Conservation (phyloP, 2,888 invertebrate genomes). For the Taenaris catops region DNA sequence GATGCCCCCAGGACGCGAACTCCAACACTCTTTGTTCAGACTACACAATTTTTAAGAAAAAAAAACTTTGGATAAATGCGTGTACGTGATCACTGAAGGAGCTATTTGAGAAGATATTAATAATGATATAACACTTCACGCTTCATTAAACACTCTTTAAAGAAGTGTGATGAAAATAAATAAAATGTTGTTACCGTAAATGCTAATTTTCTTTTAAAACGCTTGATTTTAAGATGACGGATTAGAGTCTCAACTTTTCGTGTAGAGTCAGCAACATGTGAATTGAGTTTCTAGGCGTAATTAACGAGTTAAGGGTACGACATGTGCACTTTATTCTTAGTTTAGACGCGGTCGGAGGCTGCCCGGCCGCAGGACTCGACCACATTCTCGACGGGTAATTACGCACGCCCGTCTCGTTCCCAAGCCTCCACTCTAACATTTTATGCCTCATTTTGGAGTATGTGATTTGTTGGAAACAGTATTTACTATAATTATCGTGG, state of each 20-base stretch:
- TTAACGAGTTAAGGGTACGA: slow-evolving; percentile 63
- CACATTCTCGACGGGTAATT: slow-evolving; percentile 74
- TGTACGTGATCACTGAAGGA: slow-evolving; percentile 23
- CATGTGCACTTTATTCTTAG: slow-evolving; percentile 65
- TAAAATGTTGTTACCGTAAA: no score
- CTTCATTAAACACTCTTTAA: slow-evolving; percentile 10
- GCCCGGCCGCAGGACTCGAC: slow-evolving; percentile 59
- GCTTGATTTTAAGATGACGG: no score
- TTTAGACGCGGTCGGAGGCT: slow-evolving; percentile 55
- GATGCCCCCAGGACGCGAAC: slow-evolving; percentile 59
- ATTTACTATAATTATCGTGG: slow-evolving; percentile 69
- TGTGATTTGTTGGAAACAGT: slow-evolving; percentile 70
- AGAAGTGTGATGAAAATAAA: no score
- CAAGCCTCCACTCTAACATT: slow-evolving; percentile 66
- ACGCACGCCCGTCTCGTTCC: slow-evolving; percentile 67
- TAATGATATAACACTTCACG: no score
- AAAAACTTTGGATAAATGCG: slow-evolving; percentile 27
- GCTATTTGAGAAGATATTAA: slow-evolving; percentile 15
- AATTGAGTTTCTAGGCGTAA: slow-evolving; percentile 60
- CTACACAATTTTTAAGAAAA: slow-evolving; percentile 40
- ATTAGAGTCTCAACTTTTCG: no score
- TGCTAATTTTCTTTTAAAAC: no score
- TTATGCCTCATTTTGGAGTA: slow-evolving; percentile 71
- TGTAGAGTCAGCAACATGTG: slow-evolving; percentile 44
- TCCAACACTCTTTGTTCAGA: slow-evolving; percentile 45